phyloP scores from a whole-genome alignment of 2,888 invertebrate genomes.

The Rhopalosiphum nymphaeae region DNA sequence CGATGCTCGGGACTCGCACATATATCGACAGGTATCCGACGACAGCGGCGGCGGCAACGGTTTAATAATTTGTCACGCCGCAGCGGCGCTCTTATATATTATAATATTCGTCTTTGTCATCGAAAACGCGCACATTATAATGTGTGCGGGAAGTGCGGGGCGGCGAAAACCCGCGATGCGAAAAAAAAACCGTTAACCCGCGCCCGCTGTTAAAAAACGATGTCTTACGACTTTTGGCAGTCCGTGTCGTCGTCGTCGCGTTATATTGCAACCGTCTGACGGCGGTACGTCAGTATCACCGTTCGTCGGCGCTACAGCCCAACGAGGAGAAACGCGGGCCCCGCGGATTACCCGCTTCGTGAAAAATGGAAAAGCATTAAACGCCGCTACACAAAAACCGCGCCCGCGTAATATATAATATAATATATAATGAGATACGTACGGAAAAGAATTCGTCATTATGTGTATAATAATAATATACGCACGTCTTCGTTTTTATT shows the following conservation, averaged over 20 bases:
- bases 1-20: neutral
- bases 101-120: slow-evolving; percentile 62
- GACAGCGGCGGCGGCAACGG: neutral
- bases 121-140: slow-evolving; percentile 9
- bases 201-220: slow-evolving; percentile 8
- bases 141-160: neutral
- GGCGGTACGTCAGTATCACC: slow-evolving; percentile 5
- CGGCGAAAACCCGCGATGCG: neutral
- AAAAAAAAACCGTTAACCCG: slow-evolving; percentile 1
- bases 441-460: slow-evolving; percentile 58
- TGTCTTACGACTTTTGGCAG: slow-evolving; percentile 46
- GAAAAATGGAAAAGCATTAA: slow-evolving; percentile 25
- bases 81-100: slow-evolving; percentile 5
- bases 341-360: neutral
- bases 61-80: slow-evolving; percentile 58
- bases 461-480: neutral
- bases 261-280: neutral
- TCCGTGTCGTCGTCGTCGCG: neutral
- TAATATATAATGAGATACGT: slow-evolving; percentile 8
- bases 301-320: neutral
- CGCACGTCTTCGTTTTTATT: slow-evolving; percentile 48
- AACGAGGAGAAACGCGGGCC: neutral
- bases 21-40: slow-evolving; percentile 42
- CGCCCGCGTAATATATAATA: neutral
- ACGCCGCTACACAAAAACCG: too few species aligned